Percentiles rank a stretch among this genome's conserved stretches.
These are phyloP conservation scores for Gallinago media DNA, from an alignment of 2,113 vertebrate genomes.

Conservation along the genomic window DNA sequence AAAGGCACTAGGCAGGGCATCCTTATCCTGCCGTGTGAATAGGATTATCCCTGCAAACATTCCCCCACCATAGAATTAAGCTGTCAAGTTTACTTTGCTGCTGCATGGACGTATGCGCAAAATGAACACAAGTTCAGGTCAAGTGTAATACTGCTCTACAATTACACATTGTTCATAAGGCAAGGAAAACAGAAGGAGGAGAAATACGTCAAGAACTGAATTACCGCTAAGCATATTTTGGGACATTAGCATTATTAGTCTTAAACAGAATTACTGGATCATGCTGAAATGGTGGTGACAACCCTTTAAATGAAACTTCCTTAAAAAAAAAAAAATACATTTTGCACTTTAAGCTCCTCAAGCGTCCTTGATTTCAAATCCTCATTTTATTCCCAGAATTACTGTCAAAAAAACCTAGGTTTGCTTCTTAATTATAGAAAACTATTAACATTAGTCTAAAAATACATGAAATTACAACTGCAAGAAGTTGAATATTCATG, in stretches of 20 bases:
- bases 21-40: conserved; percentile 69
- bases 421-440: not conserved
- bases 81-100: conserved; percentile 67
- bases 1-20: conserved; percentile 56
- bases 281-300: not conserved
- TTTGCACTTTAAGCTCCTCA: not conserved
- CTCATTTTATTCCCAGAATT: not conserved
- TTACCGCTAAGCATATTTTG: conserved; percentile 10
- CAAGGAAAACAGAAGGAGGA: not conserved
- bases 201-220: not conserved
- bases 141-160: conserved; percentile 48
- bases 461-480: not conserved
- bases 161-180: conserved; percentile 10
- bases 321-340: not conserved
- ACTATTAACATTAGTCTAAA: not conserved
- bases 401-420: not conserved
- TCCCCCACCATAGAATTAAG: conserved; percentile 76
- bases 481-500: not conserved
- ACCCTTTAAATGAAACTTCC: not conserved
- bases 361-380: not conserved
- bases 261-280: conserved; percentile 11
- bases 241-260: not conserved
- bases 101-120: conserved; percentile 5
- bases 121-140: conserved; percentile 50
- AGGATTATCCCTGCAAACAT: conserved; percentile 76